phyloP scores from a whole-genome alignment of 2,888 invertebrate genomes.

The Allacma fusca region DNA sequence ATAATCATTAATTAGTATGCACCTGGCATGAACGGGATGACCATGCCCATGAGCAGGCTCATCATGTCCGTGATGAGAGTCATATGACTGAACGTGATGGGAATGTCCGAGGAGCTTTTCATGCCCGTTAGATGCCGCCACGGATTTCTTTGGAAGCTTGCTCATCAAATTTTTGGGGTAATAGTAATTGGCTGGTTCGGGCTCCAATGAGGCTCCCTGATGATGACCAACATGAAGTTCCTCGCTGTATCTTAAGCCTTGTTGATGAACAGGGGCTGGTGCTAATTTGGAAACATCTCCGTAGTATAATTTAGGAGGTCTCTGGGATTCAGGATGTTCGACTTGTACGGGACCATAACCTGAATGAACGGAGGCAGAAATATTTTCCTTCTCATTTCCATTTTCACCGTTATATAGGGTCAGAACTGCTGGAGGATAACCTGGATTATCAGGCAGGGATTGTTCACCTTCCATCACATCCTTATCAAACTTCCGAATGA shows the following conservation, averaged over 20 bases:
- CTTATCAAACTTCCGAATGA: conserved; percentile 30
- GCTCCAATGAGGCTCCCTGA: neutral
- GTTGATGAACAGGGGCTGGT: neutral
- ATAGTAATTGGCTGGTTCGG: conserved; percentile 30
- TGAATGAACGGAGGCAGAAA: neutral
- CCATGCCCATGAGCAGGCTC: neutral
- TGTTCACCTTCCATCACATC: neutral
- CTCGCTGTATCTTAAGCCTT: neutral
- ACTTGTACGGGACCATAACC: neutral
- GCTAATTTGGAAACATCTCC: neutral
- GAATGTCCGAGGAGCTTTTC: neutral
- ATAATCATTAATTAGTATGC: too few species aligned
- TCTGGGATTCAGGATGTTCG: neutral
- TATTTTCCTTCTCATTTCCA: conserved; percentile 29
- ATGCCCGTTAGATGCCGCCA: too few species aligned
- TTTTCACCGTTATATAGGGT: conserved; percentile 20
- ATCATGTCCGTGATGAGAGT: conserved; percentile 8
- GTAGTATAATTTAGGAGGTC: conserved; percentile 16
- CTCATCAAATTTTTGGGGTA: conserved; percentile 32
- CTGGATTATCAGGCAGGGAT: too few species aligned
- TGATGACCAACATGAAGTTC: neutral
- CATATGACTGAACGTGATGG: neutral
- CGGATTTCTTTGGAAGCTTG: neutral
- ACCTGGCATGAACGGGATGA: neutral
- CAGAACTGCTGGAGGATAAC: conserved; percentile 20